Base-by-base conservation (phyloP, 2,797 vertebrate genomes). In the Megalops cyprinoides region DNA sequence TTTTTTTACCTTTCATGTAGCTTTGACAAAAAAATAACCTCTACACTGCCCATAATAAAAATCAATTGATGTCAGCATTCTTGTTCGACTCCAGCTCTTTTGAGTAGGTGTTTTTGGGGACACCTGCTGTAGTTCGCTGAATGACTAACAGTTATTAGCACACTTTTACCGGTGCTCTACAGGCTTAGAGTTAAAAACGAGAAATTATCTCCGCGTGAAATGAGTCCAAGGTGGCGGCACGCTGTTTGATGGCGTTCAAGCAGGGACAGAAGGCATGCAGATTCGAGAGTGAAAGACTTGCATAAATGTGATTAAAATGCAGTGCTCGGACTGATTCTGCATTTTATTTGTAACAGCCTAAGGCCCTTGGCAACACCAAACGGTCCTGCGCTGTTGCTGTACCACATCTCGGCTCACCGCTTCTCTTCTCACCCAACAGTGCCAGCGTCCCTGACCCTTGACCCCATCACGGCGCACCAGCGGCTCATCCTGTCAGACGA, bases 401-500 rank as follows among this genome's bases (percentile, higher is more conserved):
- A 1, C 42, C 14, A 3, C 67, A 2, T 73, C 18, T 77, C 10
- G 23, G 25, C 5, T 34, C 25, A 65, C 67, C 7, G 12, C 49
- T n/a, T 46, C 0, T 74, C 5, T 56, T 6, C 25, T 48, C 4
- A 3, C 20, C 49, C 48, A 10, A 8, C 90, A 99, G 98, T 99
- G 77, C 98, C 98, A 0, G 98, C 96, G 0, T 95, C 96, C 0
- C 90, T 99, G 91, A 98, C 97, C 0, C 94, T 99, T 58, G 98
- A 99, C 90, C 98, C 96, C 0, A 94, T 97, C 89, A 99, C 98
- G 0, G 98, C 98, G 65, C 98, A 99, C 91, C 98, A 99, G 92
- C 96, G 97, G 86, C 95, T 99, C 49, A 99, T 99, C 89, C 96
- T 99, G 3, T 99, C 98, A 0, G 98, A 99, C 0, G 98, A 99